These are phyloP conservation scores for Centropristis striata DNA, from an alignment of 2,113 vertebrate genomes.

Conservation along the genomic window DNA sequence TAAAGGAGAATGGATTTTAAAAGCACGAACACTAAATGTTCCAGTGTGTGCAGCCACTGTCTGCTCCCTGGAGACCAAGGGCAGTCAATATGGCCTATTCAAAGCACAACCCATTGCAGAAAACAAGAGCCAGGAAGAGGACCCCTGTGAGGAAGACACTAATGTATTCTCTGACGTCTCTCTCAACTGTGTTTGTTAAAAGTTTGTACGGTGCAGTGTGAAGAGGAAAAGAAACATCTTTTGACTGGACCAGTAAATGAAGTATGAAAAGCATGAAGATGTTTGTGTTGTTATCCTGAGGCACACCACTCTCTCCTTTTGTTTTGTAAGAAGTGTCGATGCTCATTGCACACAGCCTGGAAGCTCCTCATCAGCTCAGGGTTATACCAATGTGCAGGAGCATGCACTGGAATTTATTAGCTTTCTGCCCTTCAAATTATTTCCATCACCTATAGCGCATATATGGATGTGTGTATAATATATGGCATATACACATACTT, in stretches of 20 bases:
- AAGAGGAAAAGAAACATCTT: not conserved
- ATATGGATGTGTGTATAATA: not conserved
- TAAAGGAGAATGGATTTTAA: not conserved
- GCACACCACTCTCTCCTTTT: not conserved
- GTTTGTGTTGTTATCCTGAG: constrained; percentile 2
- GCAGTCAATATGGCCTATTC: constrained; percentile 1
- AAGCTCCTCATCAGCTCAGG: not conserved
- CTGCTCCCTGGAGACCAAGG: not conserved
- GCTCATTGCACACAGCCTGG: not conserved
- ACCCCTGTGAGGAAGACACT: constrained; percentile 1
- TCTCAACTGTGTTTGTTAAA: not conserved
- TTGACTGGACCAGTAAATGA: not conserved
- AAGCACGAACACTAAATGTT: not conserved
- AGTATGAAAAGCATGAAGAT: not conserved
- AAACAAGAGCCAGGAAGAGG: not conserved
- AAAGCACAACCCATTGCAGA: not conserved
- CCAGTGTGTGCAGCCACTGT: not conserved
- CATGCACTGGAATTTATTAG: not conserved
- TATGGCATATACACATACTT: not conserved
- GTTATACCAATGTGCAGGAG: not conserved
- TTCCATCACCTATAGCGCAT: not conserved
- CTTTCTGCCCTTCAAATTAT: not conserved
- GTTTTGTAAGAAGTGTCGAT: not conserved
- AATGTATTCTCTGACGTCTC: not conserved
- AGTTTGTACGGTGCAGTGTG: not conserved